These are phyloP conservation scores for Lagorchestes hirsutus DNA, from an alignment of 2,797 vertebrate species.

Conservation along the genomic window DNA sequence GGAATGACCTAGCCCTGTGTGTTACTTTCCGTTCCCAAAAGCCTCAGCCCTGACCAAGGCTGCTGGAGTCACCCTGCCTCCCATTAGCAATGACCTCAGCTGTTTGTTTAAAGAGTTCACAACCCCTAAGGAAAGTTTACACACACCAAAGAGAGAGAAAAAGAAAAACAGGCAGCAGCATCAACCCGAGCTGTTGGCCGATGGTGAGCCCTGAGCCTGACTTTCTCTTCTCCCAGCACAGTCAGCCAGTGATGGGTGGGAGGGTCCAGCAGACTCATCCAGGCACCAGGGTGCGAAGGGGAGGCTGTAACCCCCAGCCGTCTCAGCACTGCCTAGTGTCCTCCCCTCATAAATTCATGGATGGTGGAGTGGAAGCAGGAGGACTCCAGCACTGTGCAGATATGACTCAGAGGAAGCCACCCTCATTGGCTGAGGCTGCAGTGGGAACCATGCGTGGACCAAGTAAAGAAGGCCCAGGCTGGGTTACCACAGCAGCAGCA, in stretches of 20 bases:
- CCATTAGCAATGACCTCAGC: conserved; percentile 83
- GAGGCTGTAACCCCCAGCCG: background rate
- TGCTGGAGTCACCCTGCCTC: conserved; percentile 70
- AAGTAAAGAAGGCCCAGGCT: background rate
- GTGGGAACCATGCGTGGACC: background rate
- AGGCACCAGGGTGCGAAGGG: background rate
- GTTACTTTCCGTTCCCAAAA: conserved; percentile 68
- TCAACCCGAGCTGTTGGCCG: conserved; percentile 46
- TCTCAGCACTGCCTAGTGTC: background rate
- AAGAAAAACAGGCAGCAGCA: conserved; percentile 56
- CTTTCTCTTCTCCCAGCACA: conserved; percentile 48
- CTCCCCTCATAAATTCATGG: background rate
- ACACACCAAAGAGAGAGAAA: conserved; percentile 39
- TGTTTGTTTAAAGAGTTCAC: conserved; percentile 86
- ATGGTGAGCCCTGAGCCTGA: conserved; percentile 33
- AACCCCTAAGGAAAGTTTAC: conserved; percentile 79
- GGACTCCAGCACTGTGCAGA: background rate
- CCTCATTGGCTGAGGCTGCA: background rate
- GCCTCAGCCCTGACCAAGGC: conserved; percentile 64
- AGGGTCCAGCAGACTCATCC: background rate
- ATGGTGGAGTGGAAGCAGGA: background rate
- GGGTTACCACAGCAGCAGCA: background rate
- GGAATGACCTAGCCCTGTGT: conserved; percentile 64
- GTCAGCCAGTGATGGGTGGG: conserved; percentile 31
- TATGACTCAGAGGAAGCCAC: background rate